These are phyloP conservation scores for Macroglossus sobrinus DNA, from an alignment of 2,113 vertebrate genomes.

Conservation along the genomic window DNA sequence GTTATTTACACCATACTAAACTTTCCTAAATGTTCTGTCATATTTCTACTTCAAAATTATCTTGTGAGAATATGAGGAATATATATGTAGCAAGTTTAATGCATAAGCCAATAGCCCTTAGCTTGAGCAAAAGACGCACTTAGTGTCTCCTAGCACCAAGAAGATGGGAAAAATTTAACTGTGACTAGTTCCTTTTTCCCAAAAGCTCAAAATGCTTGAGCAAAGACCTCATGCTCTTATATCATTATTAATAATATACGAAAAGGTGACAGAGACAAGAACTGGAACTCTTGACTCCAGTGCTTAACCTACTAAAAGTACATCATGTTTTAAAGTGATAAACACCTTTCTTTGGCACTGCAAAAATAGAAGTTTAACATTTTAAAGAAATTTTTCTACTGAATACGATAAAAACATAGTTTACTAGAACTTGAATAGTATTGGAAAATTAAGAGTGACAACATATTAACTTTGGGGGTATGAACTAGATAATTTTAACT, in stretches of 20 bases:
- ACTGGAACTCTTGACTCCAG: background rate
- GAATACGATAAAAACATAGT: slow-evolving; percentile 39
- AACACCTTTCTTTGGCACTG: background rate
- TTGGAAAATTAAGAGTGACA: slow-evolving; percentile 71
- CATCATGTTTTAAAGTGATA: background rate
- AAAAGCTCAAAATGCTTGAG: background rate
- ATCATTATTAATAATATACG: background rate
- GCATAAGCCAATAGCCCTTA: background rate
- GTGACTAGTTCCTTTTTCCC: background rate
- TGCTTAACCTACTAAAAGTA: background rate
- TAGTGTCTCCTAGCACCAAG: slow-evolving; percentile 19
- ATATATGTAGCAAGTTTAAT: background rate
- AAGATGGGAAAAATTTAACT: background rate
- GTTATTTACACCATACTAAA: slow-evolving; percentile 34
- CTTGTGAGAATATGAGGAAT: background rate
- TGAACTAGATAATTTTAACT: background rate
- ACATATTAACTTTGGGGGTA: slow-evolving; percentile 7
- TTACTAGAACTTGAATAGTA: slow-evolving; percentile 44
- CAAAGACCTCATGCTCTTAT: background rate
- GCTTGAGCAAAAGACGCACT: background rate
- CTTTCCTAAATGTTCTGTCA: slow-evolving; percentile 17
- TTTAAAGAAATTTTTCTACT: slow-evolving; percentile 14
- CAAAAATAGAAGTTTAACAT: slow-evolving; percentile 44
- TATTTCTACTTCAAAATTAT: background rate
- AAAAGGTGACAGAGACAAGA: slow-evolving; percentile 10